Evolutionary conservation across 2,797 vertebrate genomes (phyloP).

Genomic region (Falco biarmicus): DNA sequence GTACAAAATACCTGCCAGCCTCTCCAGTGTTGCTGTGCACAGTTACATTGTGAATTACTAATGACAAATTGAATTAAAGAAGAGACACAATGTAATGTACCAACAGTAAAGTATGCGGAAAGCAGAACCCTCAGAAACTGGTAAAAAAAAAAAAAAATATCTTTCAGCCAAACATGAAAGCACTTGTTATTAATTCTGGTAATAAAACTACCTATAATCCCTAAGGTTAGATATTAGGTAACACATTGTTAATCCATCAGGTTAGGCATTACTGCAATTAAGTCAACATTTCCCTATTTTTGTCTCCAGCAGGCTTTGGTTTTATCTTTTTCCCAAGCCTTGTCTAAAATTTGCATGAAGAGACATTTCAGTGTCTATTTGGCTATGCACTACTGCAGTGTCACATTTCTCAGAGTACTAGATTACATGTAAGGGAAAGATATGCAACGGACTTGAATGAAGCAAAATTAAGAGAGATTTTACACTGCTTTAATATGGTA

Average conservation of each 20-base stretch:
- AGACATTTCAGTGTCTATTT: neutral
- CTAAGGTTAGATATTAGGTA: neutral
- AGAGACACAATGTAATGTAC: neutral
- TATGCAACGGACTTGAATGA: neutral
- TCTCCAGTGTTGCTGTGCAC: neutral
- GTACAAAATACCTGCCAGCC: neutral
- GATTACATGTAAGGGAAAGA: neutral
- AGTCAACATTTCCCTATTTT: neutral
- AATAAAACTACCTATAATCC: neutral
- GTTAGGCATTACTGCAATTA: neutral
- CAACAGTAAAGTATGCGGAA: neutral
- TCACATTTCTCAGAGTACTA: slow-evolving; percentile 17
- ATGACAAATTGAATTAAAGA: neutral
- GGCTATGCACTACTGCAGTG: neutral
- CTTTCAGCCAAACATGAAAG: neutral
- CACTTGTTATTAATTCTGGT: neutral
- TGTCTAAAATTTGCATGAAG: slow-evolving; percentile 38
- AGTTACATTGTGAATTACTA: neutral
- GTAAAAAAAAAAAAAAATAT: neutral
- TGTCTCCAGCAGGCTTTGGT: neutral
- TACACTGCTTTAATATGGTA: slow-evolving; percentile 12
- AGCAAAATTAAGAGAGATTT: neutral
- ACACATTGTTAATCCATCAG: neutral
- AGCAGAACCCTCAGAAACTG: neutral
- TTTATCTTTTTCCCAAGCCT: slow-evolving; percentile 39